Evolutionary conservation across 2,113 vertebrate species (phyloP), one percentile per base, ranked within the genome.

Genomic region (Chaetorhynchus papuensis): DNA sequence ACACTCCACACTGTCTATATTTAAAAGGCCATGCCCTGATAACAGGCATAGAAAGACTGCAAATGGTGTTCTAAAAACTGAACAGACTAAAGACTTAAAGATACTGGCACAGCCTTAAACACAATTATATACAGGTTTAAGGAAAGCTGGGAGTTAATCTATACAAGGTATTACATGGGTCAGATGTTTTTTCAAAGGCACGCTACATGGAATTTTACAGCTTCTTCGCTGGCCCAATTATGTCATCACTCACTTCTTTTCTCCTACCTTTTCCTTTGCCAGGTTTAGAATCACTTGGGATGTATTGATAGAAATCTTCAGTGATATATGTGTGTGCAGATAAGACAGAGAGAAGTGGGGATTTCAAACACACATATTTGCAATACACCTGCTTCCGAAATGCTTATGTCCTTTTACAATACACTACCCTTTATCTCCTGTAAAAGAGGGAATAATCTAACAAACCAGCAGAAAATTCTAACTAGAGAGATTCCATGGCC

Each of bases 121-220:
- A 1, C 65, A 93, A 63, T 76, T 91, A 72, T 26, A 84, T 10
- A 82, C 42, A 94, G 88, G 60, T 96, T 96, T 94, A 96, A 93
- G 4, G 35, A 96, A 95, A 96, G 86, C 96, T 95, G 90, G 41
- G 83, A 87, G 86, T 92, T 95, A 96, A 95, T 92, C 96, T 96
- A 94, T 89, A 96, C 88, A 53, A 78, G 92, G 89, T 84, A 93
- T 94, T 94, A 95, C 90, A 64, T 42, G 49, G 93, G 92, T 96
- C 90, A 93, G 88, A 93, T 64, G 83, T 27, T 89, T 95, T 89
- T 90, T 87, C 76, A 92, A 75, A 93, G 80, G 88, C 80, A 95
- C 30, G 6, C 64, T 79, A 88, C 64, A 87, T 79, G 90, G 96
- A 97, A 95, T 97, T 96, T 96, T 96, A 96, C 96, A 97, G 96